These are phyloP conservation scores for Aporrectodea caliginosa DNA, from an alignment of 1,140 invertebrate genomes.

Conservation along the genomic window DNA sequence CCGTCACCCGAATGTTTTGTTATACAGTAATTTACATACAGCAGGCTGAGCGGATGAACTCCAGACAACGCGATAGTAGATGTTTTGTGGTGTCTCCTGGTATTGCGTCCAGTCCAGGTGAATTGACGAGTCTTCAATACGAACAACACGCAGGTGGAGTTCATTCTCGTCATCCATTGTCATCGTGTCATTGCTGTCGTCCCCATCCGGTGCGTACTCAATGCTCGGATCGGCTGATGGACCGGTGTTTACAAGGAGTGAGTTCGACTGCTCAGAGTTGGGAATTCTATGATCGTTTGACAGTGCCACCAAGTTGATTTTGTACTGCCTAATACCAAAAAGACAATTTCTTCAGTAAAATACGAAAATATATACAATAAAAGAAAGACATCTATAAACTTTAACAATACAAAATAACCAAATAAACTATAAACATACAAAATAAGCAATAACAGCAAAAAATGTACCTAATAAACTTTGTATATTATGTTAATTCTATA, in stretches of 20 bases:
- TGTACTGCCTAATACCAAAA: slow-evolving; percentile 43
- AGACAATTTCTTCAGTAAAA: too few relatives aligned
- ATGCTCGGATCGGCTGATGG: slow-evolving; percentile 13
- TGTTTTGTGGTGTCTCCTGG: slow-evolving; percentile 44
- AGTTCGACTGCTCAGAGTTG: slow-evolving; percentile 51
- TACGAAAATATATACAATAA: too few relatives aligned
- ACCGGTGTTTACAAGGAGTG: slow-evolving; percentile 44
- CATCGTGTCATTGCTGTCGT: slow-evolving; percentile 35
- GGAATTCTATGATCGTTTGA: slow-evolving; percentile 43
- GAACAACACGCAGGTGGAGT: slow-evolving; percentile 44
- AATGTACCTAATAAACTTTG: too few relatives aligned
- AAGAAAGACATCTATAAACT: too few relatives aligned
- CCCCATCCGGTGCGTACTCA: neutral
- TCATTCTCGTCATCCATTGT: slow-evolving; percentile 41
- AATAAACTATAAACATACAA: too few relatives aligned
- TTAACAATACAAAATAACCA: too few relatives aligned
- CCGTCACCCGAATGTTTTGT: too few relatives aligned
- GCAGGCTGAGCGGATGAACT: slow-evolving; percentile 52
- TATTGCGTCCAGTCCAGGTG: slow-evolving; percentile 52
- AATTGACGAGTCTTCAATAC: slow-evolving; percentile 47
- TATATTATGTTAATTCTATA: too few relatives aligned
- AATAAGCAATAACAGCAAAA: too few relatives aligned
- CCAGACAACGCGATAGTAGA: slow-evolving; percentile 47
- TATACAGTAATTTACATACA: too few relatives aligned
- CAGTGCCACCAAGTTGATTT: slow-evolving; percentile 50